Conservation (phyloP, 2,113 vertebrate genomes). For the Gnathochromis pfefferi region DNA sequence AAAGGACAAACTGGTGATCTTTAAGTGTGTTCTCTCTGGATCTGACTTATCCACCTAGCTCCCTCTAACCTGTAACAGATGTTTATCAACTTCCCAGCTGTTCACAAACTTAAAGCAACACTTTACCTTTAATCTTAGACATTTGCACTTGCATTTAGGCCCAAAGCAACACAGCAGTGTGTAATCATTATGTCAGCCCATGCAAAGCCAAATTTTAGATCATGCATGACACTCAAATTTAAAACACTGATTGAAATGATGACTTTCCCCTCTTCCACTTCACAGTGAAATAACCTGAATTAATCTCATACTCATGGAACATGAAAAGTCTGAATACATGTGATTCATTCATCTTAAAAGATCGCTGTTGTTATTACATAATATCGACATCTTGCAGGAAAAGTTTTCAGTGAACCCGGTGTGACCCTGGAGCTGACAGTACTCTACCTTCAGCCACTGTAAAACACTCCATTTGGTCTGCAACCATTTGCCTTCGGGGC, state of each 20-base stretch:
- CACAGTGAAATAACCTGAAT: not conserved
- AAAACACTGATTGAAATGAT: not conserved
- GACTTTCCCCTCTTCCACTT: not conserved
- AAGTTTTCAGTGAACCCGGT: slow-evolving; percentile 30
- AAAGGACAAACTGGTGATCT: not conserved
- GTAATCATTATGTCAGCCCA: not conserved
- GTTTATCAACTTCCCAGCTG: not conserved
- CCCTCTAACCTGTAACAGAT: slow-evolving; percentile 21
- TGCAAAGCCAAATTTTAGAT: not conserved
- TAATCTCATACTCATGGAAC: not conserved
- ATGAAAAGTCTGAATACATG: not conserved
- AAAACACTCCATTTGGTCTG: slow-evolving; percentile 48
- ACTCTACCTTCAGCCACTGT: slow-evolving; percentile 4
- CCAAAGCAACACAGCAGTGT: not conserved
- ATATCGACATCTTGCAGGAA: not conserved
- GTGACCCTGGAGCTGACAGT: slow-evolving; percentile 38
- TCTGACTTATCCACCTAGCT: not conserved
- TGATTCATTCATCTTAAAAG: not conserved
- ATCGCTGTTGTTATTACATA: not conserved
- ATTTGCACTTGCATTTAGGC: not conserved
- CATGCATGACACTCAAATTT: not conserved
- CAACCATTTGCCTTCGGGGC: slow-evolving; percentile 47
- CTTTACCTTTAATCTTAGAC: not conserved
- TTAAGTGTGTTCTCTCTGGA: not conserved
- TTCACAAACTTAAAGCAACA: not conserved